Evolutionary conservation across 2,888 invertebrate genomes (phyloP).

Genomic region (Latheticus oryzae): DNA sequence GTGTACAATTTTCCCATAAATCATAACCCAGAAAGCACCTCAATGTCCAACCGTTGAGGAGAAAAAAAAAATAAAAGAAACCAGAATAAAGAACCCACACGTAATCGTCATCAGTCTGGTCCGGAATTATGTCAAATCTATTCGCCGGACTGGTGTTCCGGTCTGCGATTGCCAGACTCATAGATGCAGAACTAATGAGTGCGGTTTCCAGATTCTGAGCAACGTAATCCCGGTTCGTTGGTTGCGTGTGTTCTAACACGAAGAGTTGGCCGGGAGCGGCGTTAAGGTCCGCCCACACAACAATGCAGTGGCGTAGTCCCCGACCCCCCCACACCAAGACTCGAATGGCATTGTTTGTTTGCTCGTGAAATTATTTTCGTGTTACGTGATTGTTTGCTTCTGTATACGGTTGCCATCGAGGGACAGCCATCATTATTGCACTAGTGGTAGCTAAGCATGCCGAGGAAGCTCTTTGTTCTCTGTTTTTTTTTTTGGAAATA

Average conservation of each 20-base stretch:
- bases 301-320: conserved; percentile 28
- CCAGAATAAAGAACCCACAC: too few species aligned
- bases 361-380: conserved; percentile 42
- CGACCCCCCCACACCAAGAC: conserved; percentile 24
- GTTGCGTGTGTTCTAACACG: conserved; percentile 49
- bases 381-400: conserved; percentile 40
- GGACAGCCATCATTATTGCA: conserved; percentile 31
- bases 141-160: conserved; percentile 44
- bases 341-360: conserved; percentile 41
- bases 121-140: too few species aligned
- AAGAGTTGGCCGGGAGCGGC: conserved; percentile 31
- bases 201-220: conserved; percentile 60
- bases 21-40: too few species aligned
- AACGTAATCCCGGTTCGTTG: conserved; percentile 57
- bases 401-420: conserved; percentile 32
- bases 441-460: too few species aligned
- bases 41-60: too few species aligned
- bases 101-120: too few species aligned
- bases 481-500: conserved; percentile 7
- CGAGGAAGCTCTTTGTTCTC: neutral
- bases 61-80: too few species aligned
- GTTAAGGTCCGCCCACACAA: conserved; percentile 40
- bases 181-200: conserved; percentile 61
- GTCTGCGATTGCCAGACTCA: conserved; percentile 43
- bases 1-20: too few species aligned